Evolutionary conservation across 2,797 vertebrate genomes (phyloP).

Genomic region (Trematomus bernacchii): DNA sequence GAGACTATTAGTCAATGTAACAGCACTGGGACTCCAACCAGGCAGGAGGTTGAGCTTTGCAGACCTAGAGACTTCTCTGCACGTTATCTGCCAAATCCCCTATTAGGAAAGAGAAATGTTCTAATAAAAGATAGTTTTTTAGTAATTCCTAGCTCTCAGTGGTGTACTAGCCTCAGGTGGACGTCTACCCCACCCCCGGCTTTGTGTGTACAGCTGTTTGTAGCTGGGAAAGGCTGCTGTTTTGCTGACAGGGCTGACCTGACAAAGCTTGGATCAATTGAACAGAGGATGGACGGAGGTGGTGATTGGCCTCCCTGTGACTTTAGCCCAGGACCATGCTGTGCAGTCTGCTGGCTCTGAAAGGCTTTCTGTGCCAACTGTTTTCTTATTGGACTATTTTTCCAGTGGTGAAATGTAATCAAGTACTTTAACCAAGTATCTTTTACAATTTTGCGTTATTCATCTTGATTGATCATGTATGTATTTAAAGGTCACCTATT

Average conservation of each 20-base stretch:
- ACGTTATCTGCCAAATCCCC: slow-evolving; percentile 58
- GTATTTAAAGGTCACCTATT: no score
- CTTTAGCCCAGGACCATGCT: slow-evolving; percentile 47
- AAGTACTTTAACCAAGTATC: no score
- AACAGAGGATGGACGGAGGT: slow-evolving; percentile 45
- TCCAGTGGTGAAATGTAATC: no score
- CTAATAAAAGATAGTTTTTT: slow-evolving; percentile 41
- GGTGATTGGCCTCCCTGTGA: slow-evolving; percentile 44
- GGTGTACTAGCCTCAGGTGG: slow-evolving; percentile 47
- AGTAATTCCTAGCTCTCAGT: slow-evolving; percentile 21
- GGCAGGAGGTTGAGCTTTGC: slow-evolving; percentile 52
- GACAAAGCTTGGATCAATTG: slow-evolving; percentile 58
- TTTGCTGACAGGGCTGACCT: slow-evolving; percentile 60
- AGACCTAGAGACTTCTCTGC: slow-evolving; percentile 48
- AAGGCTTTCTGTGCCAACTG: slow-evolving; percentile 23
- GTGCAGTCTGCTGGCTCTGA: slow-evolving; percentile 39
- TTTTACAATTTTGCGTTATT: no score
- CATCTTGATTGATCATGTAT: no score
- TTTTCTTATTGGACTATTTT: slow-evolving; percentile 14
- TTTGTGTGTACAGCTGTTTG: slow-evolving; percentile 31
- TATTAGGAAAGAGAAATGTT: slow-evolving; percentile 63
- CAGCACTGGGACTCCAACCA: slow-evolving; percentile 61
- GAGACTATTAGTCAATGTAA: slow-evolving; percentile 63
- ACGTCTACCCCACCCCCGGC: slow-evolving; percentile 5
- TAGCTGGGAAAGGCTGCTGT: slow-evolving; percentile 41